Evolutionary conservation across 2,888 invertebrate species (phyloP).

Genomic region (Lasioglossum figueresi): DNA sequence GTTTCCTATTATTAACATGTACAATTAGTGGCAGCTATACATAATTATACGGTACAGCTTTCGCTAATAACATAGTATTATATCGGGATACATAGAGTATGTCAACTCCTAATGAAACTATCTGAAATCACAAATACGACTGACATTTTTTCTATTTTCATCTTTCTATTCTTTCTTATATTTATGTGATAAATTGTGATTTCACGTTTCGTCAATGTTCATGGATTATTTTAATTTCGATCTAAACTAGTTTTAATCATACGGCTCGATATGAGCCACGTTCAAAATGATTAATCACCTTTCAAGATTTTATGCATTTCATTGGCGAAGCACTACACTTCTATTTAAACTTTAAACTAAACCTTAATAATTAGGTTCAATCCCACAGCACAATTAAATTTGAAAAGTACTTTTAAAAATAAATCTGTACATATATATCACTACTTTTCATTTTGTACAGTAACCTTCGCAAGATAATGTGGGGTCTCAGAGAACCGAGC

Average conservation of each 20-base stretch:
- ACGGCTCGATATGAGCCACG: not conserved
- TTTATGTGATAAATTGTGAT: not conserved
- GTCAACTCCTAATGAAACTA: not conserved
- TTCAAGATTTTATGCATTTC: not conserved
- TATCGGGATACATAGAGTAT: not conserved
- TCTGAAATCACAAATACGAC: not conserved
- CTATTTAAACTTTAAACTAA: not conserved
- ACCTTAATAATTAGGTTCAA: too few relatives aligned
- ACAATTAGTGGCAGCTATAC: not conserved
- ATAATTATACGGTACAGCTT: not conserved
- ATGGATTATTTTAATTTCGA: not conserved
- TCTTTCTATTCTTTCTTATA: not conserved
- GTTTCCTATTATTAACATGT: constrained; percentile 2
- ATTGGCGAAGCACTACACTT: not conserved
- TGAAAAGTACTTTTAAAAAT: too few relatives aligned
- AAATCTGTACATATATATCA: too few relatives aligned
- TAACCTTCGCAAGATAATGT: too few relatives aligned
- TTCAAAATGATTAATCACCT: not conserved
- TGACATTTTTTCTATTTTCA: not conserved
- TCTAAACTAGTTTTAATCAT: not conserved
- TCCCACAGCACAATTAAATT: too few relatives aligned
- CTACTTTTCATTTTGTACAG: not conserved
- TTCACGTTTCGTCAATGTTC: not conserved
- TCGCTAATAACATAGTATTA: not conserved
- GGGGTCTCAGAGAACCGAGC: too few relatives aligned